These are phyloP conservation scores for Strix aluco DNA, from an alignment of 2,113 vertebrate species.

Conservation along the genomic window DNA sequence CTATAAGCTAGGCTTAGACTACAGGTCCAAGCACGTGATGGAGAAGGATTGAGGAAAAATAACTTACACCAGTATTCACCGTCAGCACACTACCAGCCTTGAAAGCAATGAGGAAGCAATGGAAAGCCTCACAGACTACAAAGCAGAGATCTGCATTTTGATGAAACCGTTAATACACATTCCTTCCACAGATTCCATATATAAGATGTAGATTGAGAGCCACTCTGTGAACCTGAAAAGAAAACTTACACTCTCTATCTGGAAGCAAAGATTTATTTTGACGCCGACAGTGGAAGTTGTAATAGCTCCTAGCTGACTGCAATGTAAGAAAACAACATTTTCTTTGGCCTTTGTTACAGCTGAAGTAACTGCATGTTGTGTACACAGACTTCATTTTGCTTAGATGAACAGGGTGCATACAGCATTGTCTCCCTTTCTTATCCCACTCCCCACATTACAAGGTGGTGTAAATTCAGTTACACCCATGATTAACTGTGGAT, in stretches of 20 bases:
- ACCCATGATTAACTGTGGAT: neutral
- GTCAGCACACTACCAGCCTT: neutral
- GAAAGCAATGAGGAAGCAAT: neutral
- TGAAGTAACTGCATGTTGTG: neutral
- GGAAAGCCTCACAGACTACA: neutral
- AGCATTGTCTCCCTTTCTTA: neutral
- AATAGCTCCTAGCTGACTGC: neutral
- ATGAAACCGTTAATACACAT: neutral
- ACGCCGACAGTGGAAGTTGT: neutral
- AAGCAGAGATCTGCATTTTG: neutral
- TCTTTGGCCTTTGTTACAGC: neutral
- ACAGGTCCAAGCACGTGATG: neutral
- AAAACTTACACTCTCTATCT: neutral
- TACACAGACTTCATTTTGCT: neutral
- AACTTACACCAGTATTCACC: neutral
- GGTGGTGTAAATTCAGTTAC: neutral
- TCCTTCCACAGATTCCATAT: neutral
- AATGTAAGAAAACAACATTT: neutral
- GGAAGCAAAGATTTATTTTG: neutral
- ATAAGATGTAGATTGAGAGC: neutral
- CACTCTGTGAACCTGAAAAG: neutral
- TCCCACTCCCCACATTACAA: accelerated
- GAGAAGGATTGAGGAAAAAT: neutral
- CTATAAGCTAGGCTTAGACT: neutral
- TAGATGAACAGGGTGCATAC: neutral